Base-by-base conservation (phyloP, 2,113 vertebrate species). In the Xiphophorus hellerii region DNA sequence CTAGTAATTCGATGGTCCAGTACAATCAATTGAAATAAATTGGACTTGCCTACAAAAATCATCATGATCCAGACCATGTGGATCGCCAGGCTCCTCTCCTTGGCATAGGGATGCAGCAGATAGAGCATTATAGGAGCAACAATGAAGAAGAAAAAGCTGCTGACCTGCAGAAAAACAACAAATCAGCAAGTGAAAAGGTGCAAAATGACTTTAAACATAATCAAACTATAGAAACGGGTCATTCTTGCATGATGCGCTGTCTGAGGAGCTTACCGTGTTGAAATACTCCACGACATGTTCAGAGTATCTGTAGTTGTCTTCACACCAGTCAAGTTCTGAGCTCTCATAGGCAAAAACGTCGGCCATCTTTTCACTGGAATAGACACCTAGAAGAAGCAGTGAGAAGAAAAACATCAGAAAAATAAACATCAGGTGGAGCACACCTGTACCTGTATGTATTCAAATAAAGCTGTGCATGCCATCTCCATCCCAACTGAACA, bases 281-380 rank as follows among this genome's bases (percentile, higher is more conserved):
- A 97, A 99, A 90, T 95, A 98, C 90, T 99, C 97, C 0, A 96
- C 98, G 0, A 99, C 95, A 64, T 96, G 77, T 0, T 93, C 84
- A 0, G 96, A 99, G 85, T 93, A 88, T 87, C 70, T 94, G 42
- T 97, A 99, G 92, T 99, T 99, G 81, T 90, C 90, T 83, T 99
- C 98, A 0, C 98, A 99, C 97, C 98, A 99, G 90, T 99, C 98
- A n/a, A 99, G 86, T 25, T 98, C 96, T 0, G 98, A 96, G 10
- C 97, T 99, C 86, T 96, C 93, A 27, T 98, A 98, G 66, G 96
- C 93, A 8, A 98, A 96, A 74, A 95, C 90, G 60, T 93, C 95
- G 0, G 92, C 83, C 95, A 97, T 97, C 9, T 29, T 91, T 29
- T 88, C 90, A 28, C 44, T 66, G 1, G 87, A 90, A 65, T 77